Base-by-base conservation (phyloP, 2,888 invertebrate species). In the Tachystola acroxantha region DNA sequence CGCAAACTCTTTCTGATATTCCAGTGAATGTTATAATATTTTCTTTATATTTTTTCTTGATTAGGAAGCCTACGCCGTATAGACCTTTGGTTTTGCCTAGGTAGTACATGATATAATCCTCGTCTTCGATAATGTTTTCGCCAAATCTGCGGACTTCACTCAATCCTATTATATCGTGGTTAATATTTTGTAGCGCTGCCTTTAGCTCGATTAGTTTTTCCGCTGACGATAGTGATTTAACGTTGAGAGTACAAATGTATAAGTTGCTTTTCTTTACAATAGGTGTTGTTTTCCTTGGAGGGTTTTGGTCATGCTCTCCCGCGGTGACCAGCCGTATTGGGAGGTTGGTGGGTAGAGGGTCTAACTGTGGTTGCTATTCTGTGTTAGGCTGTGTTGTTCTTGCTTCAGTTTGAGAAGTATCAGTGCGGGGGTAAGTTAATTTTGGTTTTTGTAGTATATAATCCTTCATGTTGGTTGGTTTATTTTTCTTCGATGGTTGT, bases 1-100 rank as follows among this genome's bases (percentile, higher is more conserved):
- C 7, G 9, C 7, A 6, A 7, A 20, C 3, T 20, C 20, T 6
- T 2, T 6, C 20, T 20, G 20, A 20, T 2, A 20, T 14, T n/a
- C n/a, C n/a, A n/a, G n/a, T n/a, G n/a, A n/a, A n/a, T n/a, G n/a
- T n/a, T n/a, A n/a, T n/a, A n/a, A 43, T 43, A 7, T 35, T 19
- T 0, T 19, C 13, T 33, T 40, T 43, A 1, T 22, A 28, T 11
- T 24, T 3, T 25, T 40, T 46, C 7, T 43, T 40, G 7, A 43
- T 26, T 7, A 47, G 4, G 16, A 47, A 45, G 9, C 47, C 44
- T 2, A 45, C 44, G 10, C 44, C 43, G 26, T 41, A 32, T n/a
- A 35, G 30, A 0, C 46, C 44, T 22, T 29, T 19, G 20, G 39
- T 46, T 25, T 38, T 10, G 7, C 40, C 40, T 12, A 16, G 43